These are phyloP conservation scores for Cebidichthys violaceus DNA, from an alignment of 2,113 vertebrate species.

Conservation along the genomic window DNA sequence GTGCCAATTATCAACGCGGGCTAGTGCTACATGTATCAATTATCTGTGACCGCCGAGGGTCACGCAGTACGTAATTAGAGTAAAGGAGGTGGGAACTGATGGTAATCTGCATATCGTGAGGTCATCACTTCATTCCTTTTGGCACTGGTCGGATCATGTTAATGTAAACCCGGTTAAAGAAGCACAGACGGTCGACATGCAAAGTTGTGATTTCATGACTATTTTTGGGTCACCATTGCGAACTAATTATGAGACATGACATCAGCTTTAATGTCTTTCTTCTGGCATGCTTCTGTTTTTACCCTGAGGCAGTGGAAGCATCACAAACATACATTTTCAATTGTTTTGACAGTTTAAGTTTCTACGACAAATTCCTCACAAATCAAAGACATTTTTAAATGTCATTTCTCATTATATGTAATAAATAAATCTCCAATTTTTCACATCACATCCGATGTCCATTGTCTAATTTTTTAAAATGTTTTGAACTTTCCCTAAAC, in stretches of 20 bases:
- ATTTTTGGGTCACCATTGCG: neutral
- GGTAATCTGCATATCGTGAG: neutral
- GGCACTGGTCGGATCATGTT: no score
- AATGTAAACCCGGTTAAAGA: neutral
- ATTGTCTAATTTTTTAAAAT: no score
- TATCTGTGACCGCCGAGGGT: conserved; percentile 5
- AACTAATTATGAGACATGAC: neutral
- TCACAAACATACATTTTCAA: neutral
- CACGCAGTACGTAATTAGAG: conserved; percentile 5
- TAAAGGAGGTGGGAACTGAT: neutral
- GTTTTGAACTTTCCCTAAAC: no score
- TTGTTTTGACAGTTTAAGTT: neutral
- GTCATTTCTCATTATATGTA: neutral
- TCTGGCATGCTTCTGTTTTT: neutral
- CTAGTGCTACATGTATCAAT: conserved; percentile 34
- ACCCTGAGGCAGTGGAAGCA: neutral
- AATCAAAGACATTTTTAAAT: neutral
- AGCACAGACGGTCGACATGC: neutral
- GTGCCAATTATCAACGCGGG: conserved; percentile 45
- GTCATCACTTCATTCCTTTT: neutral
- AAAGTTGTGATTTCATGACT: neutral
- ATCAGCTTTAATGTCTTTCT: neutral
- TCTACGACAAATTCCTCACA: neutral
- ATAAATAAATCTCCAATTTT: no score
- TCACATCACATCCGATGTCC: no score